A percentile compares a stretch with the other conserved stretches of the same genome.
Conservation (phyloP, 1,140 invertebrate genomes). For the Anoplophora glabripennis region DNA sequence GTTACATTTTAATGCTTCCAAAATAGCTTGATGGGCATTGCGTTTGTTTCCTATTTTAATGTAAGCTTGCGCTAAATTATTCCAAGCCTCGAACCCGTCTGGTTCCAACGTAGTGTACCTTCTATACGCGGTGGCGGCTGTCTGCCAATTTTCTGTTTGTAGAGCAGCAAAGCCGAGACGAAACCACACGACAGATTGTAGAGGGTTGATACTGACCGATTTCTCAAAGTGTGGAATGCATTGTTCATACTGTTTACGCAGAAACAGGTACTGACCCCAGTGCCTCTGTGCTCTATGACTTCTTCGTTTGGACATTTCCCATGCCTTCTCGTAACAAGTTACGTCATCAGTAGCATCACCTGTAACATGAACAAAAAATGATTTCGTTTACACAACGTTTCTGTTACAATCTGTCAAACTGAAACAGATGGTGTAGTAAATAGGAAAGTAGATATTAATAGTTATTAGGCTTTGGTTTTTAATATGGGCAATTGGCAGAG, state of each 20-base stretch:
- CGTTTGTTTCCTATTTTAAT: slow-evolving; percentile 82
- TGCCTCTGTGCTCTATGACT: slow-evolving; percentile 79
- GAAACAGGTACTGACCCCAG: slow-evolving; percentile 78
- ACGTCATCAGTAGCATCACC: slow-evolving; percentile 74
- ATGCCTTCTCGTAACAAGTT: slow-evolving; percentile 84
- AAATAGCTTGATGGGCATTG: slow-evolving; percentile 76
- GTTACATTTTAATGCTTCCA: slow-evolving; percentile 90
- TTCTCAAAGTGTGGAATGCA: slow-evolving; percentile 76
- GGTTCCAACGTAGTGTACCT: slow-evolving; percentile 83
- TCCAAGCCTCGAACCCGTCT: slow-evolving; percentile 95
- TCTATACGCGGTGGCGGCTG: slow-evolving; percentile 81
- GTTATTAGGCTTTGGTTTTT: too few relatives aligned
- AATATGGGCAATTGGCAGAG: too few relatives aligned
- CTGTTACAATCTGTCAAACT: too few relatives aligned
- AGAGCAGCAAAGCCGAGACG: slow-evolving; percentile 83
- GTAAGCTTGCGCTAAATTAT: slow-evolving; percentile 92
- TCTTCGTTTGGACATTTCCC: slow-evolving; percentile 78
- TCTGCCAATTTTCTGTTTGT: slow-evolving; percentile 74
- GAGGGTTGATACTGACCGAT: slow-evolving; percentile 78
- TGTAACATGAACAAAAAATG: slow-evolving; percentile 19
- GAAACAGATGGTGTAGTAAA: too few relatives aligned
- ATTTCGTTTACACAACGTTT: not conserved
- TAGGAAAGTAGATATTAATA: too few relatives aligned
- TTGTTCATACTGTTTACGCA: slow-evolving; percentile 70
- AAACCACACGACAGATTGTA: slow-evolving; percentile 82